Conservation (phyloP, 2,888 invertebrate species). For the Tanytarsus gracilentus region DNA sequence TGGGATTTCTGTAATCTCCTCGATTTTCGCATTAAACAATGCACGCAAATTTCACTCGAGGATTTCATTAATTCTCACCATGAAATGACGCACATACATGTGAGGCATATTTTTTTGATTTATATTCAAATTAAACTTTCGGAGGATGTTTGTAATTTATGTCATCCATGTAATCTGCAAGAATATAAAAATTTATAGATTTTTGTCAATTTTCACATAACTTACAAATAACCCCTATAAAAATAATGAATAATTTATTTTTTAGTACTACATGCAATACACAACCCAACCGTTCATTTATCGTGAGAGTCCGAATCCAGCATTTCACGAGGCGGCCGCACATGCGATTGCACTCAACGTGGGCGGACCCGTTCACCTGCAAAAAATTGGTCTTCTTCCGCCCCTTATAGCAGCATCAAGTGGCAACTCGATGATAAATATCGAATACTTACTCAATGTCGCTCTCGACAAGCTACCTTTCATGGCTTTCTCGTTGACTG, state of each 20-base stretch:
- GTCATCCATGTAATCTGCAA: too few relatives aligned
- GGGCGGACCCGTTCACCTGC: constrained; percentile 65
- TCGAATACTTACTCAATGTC: constrained; percentile 55
- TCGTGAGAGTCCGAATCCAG: constrained; percentile 73
- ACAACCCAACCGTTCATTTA: constrained; percentile 64
- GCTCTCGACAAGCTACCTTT: constrained; percentile 70
- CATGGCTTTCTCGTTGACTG: constrained; percentile 68
- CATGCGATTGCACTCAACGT: constrained; percentile 71
- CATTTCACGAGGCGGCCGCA: constrained; percentile 78
- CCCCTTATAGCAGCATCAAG: constrained; percentile 45
- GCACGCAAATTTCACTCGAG: constrained; percentile 68
- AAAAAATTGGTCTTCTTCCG: constrained; percentile 58
- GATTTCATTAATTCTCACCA: constrained; percentile 70
- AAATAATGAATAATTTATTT: too few relatives aligned
- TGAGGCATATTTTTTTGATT: background rate
- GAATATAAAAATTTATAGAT: too few relatives aligned
- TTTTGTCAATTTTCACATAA: too few relatives aligned
- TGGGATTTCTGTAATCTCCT: constrained; percentile 21
- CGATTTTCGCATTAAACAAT: constrained; percentile 76
- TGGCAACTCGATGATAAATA: constrained; percentile 35
- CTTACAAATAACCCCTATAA: too few relatives aligned
- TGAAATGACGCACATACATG: constrained; percentile 65
- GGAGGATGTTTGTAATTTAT: too few relatives aligned
- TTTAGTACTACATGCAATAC: constrained; percentile 70
- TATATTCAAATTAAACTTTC: too few relatives aligned